phyloP scores from a whole-genome alignment of 1,140 invertebrate genomes.

The Spodoptera litura region DNA sequence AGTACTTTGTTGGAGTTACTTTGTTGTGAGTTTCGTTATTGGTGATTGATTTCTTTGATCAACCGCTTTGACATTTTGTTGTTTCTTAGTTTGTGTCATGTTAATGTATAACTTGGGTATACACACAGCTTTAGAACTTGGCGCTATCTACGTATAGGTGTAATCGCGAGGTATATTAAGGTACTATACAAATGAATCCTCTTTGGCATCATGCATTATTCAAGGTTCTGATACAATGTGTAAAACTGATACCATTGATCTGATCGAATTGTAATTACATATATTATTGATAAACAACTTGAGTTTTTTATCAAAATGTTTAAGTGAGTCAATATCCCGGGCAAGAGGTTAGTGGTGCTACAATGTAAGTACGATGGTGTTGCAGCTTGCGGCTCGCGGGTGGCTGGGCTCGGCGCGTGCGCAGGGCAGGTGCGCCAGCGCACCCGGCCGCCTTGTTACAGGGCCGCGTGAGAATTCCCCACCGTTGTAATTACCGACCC shows the following conservation, averaged over 20 bases:
- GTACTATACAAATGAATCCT: no score
- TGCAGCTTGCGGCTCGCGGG: conserved; percentile 27
- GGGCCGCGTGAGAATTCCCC: conserved; percentile 66
- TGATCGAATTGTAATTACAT: neutral
- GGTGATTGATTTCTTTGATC: no score
- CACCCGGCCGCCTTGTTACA: conserved; percentile 76
- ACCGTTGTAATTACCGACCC: conserved; percentile 71
- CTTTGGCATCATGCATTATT: neutral
- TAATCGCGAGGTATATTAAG: neutral
- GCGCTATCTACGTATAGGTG: neutral
- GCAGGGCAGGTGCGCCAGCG: conserved; percentile 72
- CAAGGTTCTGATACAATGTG: neutral
- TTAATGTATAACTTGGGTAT: no score
- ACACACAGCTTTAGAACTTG: no score
- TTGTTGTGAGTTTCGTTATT: no score
- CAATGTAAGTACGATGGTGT: conserved; percentile 9
- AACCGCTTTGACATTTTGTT: no score
- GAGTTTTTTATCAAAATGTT: conserved; percentile 15
- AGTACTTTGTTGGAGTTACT: no score
- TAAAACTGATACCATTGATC: neutral
- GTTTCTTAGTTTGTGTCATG: no score
- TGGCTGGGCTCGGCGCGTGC: conserved; percentile 61
- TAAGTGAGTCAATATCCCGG: conserved; percentile 27
- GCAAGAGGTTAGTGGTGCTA: conserved; percentile 28
- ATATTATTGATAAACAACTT: neutral